Evolutionary conservation across 2,888 invertebrate genomes (phyloP).

Genomic region (Metallyticus violacea): DNA sequence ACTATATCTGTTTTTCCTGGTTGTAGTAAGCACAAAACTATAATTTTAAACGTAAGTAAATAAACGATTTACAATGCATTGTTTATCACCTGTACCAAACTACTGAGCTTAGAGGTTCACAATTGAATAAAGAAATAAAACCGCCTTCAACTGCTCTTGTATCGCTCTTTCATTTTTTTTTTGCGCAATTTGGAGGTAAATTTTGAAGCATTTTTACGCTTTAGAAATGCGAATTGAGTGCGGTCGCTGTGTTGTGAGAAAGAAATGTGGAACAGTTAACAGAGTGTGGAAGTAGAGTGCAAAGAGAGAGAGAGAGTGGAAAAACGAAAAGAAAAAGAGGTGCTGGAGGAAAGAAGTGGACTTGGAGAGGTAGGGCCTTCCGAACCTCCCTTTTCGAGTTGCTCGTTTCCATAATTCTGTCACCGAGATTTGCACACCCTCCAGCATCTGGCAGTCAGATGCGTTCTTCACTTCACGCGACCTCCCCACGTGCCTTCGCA

Average conservation of each 20-base stretch:
- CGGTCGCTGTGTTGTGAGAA: neutral
- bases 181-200: too few relatives aligned
- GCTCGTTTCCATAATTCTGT: slow-evolving; percentile 21
- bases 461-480: neutral
- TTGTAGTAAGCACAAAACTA: too few relatives aligned
- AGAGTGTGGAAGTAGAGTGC: neutral
- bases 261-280: neutral
- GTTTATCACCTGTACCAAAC: too few relatives aligned
- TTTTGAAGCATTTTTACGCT: neutral
- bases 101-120: too few relatives aligned
- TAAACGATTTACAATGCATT: too few relatives aligned
- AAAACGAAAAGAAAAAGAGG: too few relatives aligned
- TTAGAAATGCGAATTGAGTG: neutral
- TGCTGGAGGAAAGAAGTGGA: neutral
- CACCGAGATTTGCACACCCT: neutral
- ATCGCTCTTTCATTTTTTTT: too few relatives aligned
- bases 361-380: neutral
- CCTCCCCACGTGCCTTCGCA: neutral
- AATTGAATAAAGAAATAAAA: too few relatives aligned
- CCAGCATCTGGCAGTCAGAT: neutral
- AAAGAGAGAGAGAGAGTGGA: neutral
- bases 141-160: too few relatives aligned
- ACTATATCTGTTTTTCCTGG: too few relatives aligned
- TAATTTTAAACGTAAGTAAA: too few relatives aligned
- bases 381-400: slow-evolving; percentile 7